Evolutionary conservation across 2,113 vertebrate species (phyloP).

Genomic region (Dolichotis patagonum): DNA sequence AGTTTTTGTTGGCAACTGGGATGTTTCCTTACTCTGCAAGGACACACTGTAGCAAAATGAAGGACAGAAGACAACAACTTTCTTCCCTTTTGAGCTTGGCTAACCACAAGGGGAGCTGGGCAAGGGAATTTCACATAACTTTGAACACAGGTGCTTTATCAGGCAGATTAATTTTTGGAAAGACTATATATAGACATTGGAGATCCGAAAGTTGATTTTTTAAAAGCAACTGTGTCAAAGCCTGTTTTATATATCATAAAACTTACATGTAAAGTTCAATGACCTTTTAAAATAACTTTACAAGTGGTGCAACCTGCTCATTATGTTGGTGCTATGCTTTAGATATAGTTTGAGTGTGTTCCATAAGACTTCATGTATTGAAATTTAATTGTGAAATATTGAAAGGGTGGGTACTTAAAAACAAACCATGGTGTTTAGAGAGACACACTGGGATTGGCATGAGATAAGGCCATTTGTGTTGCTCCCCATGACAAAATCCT

Average conservation of each 20-base stretch:
- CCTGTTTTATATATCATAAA: background rate
- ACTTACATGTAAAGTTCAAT: background rate
- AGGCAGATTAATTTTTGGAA: background rate
- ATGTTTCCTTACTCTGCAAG: background rate
- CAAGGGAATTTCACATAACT: background rate
- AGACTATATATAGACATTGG: background rate
- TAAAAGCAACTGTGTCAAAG: background rate
- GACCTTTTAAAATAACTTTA: background rate
- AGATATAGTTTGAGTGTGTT: background rate
- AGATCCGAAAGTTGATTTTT: background rate
- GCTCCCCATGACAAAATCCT: background rate
- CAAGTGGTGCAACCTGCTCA: background rate
- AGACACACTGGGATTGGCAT: background rate
- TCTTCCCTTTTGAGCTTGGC: background rate
- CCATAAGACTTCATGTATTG: background rate
- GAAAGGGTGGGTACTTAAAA: background rate
- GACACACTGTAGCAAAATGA: background rate
- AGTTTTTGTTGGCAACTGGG: background rate
- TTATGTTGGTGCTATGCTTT: background rate
- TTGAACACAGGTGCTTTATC: background rate
- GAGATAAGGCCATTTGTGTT: background rate
- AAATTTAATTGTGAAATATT: background rate
- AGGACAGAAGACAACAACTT: background rate
- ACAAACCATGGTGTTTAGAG: background rate
- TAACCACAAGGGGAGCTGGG: background rate